phyloP scores from a whole-genome alignment of 2,797 vertebrate genomes.

The Trematomus bernacchii region DNA sequence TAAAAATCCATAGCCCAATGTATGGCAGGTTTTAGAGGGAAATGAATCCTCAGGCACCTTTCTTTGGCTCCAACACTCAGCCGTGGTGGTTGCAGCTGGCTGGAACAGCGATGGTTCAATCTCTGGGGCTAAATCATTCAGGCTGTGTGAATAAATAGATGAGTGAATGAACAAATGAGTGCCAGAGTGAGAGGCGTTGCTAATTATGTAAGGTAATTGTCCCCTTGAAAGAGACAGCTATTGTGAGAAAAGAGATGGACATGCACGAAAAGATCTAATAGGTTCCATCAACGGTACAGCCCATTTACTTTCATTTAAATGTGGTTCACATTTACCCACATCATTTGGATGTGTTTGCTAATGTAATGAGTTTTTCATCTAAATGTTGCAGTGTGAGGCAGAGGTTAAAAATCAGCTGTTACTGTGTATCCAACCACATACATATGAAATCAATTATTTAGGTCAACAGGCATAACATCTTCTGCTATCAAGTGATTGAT shows the following conservation, averaged over 20 bases:
- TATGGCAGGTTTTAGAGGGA: background rate
- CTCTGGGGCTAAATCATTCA: constrained; percentile 25
- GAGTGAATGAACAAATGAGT: constrained; percentile 36
- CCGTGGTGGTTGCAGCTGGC: constrained; percentile 26
- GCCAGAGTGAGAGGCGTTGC: constrained; percentile 31
- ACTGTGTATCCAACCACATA: background rate
- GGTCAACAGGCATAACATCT: background rate
- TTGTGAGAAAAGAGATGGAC: constrained; percentile 22
- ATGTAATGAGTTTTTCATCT: background rate
- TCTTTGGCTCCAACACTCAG: background rate
- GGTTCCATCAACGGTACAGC: background rate
- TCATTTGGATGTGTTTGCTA: background rate
- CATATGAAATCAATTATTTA: background rate
- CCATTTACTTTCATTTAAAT: background rate
- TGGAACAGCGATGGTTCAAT: background rate
- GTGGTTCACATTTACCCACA: background rate
- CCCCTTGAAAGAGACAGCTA: constrained; percentile 27
- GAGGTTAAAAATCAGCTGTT: background rate
- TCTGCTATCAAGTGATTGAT: constrained; percentile 18
- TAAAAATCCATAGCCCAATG: background rate
- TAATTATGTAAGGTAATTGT: constrained; percentile 47
- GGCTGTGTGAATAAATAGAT: constrained; percentile 47
- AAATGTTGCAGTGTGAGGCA: background rate
- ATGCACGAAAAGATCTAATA: constrained; percentile 17
- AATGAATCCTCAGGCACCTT: background rate